Conservation (phyloP, 2,113 vertebrate species). For the Neolamprologus toae region DNA sequence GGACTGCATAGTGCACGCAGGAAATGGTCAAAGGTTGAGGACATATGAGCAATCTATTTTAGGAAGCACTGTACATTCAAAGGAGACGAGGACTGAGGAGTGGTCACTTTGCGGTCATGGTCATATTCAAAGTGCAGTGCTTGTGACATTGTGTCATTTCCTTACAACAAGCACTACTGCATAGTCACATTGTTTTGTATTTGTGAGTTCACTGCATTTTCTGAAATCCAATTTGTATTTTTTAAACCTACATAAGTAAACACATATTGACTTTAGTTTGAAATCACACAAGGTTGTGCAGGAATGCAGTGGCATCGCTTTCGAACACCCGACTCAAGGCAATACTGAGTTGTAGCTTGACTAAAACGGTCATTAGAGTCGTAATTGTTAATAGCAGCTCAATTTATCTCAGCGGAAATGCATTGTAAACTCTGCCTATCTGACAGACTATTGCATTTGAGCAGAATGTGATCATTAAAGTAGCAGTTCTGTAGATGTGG, state of each 20-base stretch:
- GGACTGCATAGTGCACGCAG: neutral
- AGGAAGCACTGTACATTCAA: neutral
- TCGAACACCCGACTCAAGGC: neutral
- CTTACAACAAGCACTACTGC: neutral
- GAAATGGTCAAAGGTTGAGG: constrained; percentile 30
- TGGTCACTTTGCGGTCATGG: neutral
- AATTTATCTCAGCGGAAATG: neutral
- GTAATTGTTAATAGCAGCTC: constrained; percentile 5
- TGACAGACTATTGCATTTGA: neutral
- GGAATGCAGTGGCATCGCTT: neutral
- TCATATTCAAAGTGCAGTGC: neutral
- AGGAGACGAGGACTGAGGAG: neutral
- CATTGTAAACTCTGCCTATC: neutral
- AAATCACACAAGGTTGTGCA: neutral
- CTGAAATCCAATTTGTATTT: neutral
- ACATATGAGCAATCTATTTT: constrained; percentile 2
- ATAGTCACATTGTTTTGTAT: neutral
- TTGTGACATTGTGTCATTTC: neutral
- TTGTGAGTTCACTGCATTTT: neutral
- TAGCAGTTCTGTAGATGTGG: neutral
- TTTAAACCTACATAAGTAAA: neutral
- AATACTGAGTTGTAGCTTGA: neutral
- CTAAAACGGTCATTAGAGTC: neutral
- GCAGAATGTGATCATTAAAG: constrained; percentile 14
- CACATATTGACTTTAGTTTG: neutral